A percentile compares a stretch with the other conserved stretches of the same genome.
phyloP scores from a whole-genome alignment of 2,797 vertebrate genomes.

The Tolypeutes matacus region DNA sequence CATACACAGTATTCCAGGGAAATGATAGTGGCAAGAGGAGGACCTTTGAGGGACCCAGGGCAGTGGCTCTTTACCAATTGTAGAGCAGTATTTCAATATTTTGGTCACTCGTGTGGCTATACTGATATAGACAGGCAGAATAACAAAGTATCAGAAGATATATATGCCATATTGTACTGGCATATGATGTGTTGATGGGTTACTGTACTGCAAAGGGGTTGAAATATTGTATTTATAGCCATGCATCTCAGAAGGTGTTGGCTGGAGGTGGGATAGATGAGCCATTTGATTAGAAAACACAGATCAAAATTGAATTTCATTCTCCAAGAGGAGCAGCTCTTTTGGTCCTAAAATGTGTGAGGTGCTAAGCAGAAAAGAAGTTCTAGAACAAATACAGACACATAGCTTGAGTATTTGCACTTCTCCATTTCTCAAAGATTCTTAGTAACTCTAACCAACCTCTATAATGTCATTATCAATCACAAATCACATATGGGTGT shows the following conservation, averaged over 20 bases:
- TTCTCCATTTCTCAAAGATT: not conserved
- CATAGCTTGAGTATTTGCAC: not conserved
- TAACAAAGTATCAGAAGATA: not conserved
- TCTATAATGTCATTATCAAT: not conserved
- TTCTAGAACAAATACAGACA: not conserved
- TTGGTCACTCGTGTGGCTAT: not conserved
- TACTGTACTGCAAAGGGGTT: not conserved
- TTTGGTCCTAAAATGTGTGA: not conserved
- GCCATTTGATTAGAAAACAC: not conserved
- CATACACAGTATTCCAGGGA: rapidly evolving
- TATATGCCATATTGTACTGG: not conserved
- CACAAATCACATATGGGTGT: not conserved
- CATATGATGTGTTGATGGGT: not conserved
- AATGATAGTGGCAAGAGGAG: not conserved
- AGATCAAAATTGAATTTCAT: not conserved
- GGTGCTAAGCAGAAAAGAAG: not conserved
- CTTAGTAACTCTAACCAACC: not conserved
- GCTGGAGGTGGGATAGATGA: not conserved
- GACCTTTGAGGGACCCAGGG: not conserved
- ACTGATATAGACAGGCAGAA: not conserved
- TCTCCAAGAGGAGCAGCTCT: not conserved
- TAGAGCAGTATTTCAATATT: not conserved
- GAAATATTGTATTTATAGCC: not conserved
- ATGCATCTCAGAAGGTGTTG: not conserved
- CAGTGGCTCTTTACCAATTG: not conserved